Percentiles rank a stretch among this genome's conserved stretches.
These are phyloP conservation scores for Lithobius niger DNA, from an alignment of 1,140 invertebrate species.

Conservation along the genomic window DNA sequence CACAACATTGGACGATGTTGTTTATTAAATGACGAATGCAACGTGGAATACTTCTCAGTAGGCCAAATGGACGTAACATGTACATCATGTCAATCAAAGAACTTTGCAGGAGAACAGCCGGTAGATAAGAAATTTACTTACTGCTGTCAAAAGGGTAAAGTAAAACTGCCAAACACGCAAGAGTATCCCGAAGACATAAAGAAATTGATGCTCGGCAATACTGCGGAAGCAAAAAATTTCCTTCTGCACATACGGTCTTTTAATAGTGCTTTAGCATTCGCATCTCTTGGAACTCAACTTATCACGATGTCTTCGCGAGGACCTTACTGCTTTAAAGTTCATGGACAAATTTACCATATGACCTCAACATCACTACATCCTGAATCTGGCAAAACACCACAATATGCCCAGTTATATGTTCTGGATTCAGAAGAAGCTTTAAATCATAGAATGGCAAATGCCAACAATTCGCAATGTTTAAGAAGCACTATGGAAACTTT, in stretches of 20 bases:
- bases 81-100: not conserved
- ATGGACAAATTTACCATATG: not conserved
- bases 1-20: not conserved
- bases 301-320: not conserved
- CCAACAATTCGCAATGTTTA: not conserved
- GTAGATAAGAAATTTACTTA: not conserved
- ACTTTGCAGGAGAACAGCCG: slow-evolving; percentile 4
- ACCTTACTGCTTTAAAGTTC: slow-evolving; percentile 3
- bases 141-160: slow-evolving; percentile 8
- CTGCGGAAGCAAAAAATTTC: slow-evolving; percentile 1
- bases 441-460: not conserved
- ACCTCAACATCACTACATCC: not conserved
- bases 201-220: slow-evolving; percentile 1
- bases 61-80: not conserved
- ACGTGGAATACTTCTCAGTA: not conserved
- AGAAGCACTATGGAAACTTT: not conserved
- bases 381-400: not conserved
- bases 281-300: not conserved
- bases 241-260: not conserved
- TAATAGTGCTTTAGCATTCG: slow-evolving; percentile 2
- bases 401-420: slow-evolving; percentile 1
- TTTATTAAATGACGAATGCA: not conserved
- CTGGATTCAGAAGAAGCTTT: not conserved
- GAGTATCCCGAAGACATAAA: not conserved
- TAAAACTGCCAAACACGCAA: not conserved